Evolutionary conservation across 2,888 invertebrate genomes (phyloP).

Genomic region (Hybos culiciformis): DNA sequence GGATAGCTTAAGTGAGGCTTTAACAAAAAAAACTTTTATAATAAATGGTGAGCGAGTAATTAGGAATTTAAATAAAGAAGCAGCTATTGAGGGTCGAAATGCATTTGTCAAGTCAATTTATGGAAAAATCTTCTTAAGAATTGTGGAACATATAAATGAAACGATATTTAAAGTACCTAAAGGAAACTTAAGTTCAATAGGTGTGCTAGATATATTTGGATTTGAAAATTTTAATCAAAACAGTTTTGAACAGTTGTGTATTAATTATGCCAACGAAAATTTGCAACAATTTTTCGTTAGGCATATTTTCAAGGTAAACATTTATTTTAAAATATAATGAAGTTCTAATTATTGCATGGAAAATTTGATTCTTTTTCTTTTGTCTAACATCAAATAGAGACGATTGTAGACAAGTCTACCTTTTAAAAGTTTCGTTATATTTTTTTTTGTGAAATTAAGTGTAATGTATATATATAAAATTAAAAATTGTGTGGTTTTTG

Average conservation of each 20-base stretch:
- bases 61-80: constrained; percentile 57
- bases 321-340: neutral
- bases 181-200: constrained; percentile 57
- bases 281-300: constrained; percentile 92
- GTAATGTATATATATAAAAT: no score
- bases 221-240: constrained; percentile 89
- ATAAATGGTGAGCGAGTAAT: constrained; percentile 70
- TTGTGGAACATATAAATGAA: constrained; percentile 79
- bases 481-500: no score
- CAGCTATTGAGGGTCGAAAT: constrained; percentile 74
- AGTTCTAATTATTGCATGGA: neutral
- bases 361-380: neutral
- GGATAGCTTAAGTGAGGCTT: constrained; percentile 56
- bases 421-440: no score
- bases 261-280: constrained; percentile 94
- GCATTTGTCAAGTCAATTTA: constrained; percentile 90
- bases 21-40: constrained; percentile 76
- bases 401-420: no score
- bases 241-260: constrained; percentile 92
- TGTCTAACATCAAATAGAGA: neutral
- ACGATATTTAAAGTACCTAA: constrained; percentile 50
- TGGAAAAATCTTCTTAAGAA: constrained; percentile 77
- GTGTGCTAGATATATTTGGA: constrained; percentile 91
- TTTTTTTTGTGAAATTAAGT: no score
- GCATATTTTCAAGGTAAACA: constrained; percentile 70